phyloP scores from a whole-genome alignment of 2,797 vertebrate genomes.

The Thripadectes ignobilis region DNA sequence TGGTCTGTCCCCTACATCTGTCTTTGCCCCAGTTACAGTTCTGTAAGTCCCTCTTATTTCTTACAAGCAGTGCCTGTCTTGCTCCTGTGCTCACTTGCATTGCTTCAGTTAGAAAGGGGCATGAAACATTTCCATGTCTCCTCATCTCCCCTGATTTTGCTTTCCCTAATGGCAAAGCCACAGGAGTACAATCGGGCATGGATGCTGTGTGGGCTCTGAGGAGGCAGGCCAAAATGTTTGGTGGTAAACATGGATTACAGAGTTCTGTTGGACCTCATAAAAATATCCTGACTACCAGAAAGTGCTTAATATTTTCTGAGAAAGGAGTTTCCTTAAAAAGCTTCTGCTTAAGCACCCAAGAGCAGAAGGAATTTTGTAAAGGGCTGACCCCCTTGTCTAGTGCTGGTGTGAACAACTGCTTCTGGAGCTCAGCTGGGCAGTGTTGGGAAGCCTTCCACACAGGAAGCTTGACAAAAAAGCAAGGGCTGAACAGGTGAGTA shows the following conservation, averaged over 20 bases:
- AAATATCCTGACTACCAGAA: neutral
- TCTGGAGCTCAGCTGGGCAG: neutral
- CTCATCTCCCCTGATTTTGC: neutral
- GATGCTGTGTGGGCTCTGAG: neutral
- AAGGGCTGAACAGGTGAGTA: conserved; percentile 26
- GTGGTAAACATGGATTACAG: neutral
- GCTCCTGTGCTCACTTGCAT: neutral
- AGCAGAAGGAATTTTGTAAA: neutral
- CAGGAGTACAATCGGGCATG: neutral
- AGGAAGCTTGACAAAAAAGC: neutral
- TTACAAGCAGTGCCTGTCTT: neutral
- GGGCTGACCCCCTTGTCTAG: neutral
- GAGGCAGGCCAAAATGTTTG: neutral
- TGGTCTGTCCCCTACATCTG: neutral
- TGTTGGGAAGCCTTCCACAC: neutral
- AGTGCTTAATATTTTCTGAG: neutral
- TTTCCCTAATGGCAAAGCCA: neutral
- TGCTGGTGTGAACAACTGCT: neutral
- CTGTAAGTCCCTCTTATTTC: neutral
- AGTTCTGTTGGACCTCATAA: neutral
- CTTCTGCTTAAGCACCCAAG: neutral
- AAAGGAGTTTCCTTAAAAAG: neutral
- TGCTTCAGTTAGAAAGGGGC: neutral
- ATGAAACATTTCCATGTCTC: neutral
- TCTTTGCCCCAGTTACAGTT: neutral